Evolutionary conservation across 1,140 invertebrate genomes (phyloP).

Genomic region (Proales similis): DNA sequence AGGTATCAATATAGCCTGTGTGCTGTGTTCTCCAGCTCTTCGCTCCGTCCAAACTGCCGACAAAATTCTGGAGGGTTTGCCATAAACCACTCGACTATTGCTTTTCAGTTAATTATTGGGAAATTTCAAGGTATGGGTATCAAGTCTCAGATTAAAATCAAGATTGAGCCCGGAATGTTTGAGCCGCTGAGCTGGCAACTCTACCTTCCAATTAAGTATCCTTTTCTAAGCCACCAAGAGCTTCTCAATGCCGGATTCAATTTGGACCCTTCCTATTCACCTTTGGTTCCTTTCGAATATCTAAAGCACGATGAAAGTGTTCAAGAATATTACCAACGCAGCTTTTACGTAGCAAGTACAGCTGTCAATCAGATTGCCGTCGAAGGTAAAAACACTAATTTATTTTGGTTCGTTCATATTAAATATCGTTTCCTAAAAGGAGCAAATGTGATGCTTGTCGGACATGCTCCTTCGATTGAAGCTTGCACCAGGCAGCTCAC

Average conservation of each 20-base stretch:
- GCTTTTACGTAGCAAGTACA: background rate
- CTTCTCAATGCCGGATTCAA: conserved; percentile 30
- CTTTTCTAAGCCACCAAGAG: conserved; percentile 18
- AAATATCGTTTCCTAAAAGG: background rate
- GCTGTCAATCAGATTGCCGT: background rate
- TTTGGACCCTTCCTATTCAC: conserved; percentile 16
- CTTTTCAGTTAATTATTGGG: no score
- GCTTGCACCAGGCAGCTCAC: conserved; percentile 5
- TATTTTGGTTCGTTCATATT: background rate
- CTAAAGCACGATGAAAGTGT: conserved; percentile 31
- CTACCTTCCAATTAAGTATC: conserved; percentile 9
- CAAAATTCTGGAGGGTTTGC: conserved; percentile 29
- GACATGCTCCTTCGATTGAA: conserved; percentile 36
- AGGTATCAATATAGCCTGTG: background rate
- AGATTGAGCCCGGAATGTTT: conserved; percentile 37
- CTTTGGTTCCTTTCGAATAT: conserved; percentile 4
- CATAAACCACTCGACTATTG: no score
- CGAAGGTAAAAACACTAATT: conserved; percentile 1
- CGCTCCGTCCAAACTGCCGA: conserved; percentile 35
- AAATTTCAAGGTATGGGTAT: conserved; percentile 27
- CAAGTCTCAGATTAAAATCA: conserved; percentile 18
- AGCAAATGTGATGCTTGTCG: conserved; percentile 30
- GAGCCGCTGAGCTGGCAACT: conserved; percentile 35
- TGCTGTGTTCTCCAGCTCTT: conserved; percentile 26
- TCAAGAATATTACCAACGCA: conserved; percentile 13